Conservation (phyloP, 2,797 vertebrate species). For the Dipus sagitta region DNA sequence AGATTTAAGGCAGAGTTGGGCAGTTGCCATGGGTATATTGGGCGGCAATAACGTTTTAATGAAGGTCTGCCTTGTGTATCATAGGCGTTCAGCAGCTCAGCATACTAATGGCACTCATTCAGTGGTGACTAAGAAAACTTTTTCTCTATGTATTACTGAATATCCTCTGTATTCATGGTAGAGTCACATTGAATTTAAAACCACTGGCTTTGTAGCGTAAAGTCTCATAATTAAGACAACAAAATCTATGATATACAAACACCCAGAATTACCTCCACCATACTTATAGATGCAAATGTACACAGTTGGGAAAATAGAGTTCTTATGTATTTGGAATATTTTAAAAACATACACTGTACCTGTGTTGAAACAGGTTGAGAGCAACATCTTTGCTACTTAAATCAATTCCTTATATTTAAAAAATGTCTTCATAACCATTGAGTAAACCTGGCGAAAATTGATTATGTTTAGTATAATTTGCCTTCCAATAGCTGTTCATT, state of each 20-base stretch:
- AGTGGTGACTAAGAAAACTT: not conserved
- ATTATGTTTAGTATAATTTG: conserved; percentile 10
- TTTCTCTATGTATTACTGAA: not conserved
- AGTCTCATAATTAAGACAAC: conserved; percentile 16
- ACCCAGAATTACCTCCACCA: not conserved
- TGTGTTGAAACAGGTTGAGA: conserved; percentile 7
- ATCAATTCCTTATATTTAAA: not conserved
- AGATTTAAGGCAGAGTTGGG: not conserved
- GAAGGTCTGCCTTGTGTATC: not conserved
- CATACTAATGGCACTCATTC: fast-evolving
- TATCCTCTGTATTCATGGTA: not conserved
- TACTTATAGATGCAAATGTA: not conserved
- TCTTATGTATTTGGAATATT: not conserved
- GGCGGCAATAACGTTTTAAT: not conserved
- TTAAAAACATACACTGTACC: not conserved
- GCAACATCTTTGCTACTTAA: not conserved
- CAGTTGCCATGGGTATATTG: not conserved
- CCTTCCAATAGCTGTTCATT: conserved; percentile 30
- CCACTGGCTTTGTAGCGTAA: not conserved
- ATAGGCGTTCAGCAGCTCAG: not conserved
- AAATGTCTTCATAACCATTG: not conserved
- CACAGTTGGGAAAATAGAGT: not conserved
- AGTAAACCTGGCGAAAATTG: conserved; percentile 7
- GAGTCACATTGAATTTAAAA: not conserved
- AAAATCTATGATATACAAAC: not conserved